phyloP scores from a whole-genome alignment of 2,888 invertebrate species.

The Saturnia pavonia region DNA sequence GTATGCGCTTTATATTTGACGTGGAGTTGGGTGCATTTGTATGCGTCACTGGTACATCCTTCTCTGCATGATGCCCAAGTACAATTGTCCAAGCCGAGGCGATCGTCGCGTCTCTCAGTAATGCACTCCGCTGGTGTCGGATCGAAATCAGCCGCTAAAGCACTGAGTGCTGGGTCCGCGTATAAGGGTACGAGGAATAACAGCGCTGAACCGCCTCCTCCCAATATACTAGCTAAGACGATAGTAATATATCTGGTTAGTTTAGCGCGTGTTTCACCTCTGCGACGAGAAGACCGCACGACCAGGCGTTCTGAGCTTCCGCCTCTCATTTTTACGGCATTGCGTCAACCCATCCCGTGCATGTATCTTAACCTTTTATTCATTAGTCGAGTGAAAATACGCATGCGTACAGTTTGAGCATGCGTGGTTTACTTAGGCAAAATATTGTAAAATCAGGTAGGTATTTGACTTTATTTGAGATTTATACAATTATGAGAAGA shows the following conservation, averaged over 20 bases:
- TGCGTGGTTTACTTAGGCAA: conserved; percentile 37
- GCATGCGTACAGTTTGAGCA: conserved; percentile 49
- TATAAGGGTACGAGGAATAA: conserved; percentile 77
- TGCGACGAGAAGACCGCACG: conserved; percentile 61
- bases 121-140: conserved; percentile 88
- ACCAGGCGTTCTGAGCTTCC: conserved; percentile 76
- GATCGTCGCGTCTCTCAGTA: conserved; percentile 86
- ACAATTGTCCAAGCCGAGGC: conserved; percentile 88
- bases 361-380: conserved; percentile 43
- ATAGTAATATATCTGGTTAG: conserved; percentile 73
- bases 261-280: conserved; percentile 70
- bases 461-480: too few species aligned
- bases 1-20: conserved; percentile 81
- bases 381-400: conserved; percentile 39
- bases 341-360: conserved; percentile 75
- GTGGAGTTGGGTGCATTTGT: conserved; percentile 85
- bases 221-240: conserved; percentile 66
- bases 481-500: neutral
- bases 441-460: neutral
- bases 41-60: conserved; percentile 90
- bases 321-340: conserved; percentile 69
- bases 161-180: conserved; percentile 80
- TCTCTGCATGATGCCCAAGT: conserved; percentile 91
- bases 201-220: conserved; percentile 73
- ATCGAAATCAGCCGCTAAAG: conserved; percentile 88